phyloP scores from a whole-genome alignment of 2,113 vertebrate species.

The Malurus elegans region DNA sequence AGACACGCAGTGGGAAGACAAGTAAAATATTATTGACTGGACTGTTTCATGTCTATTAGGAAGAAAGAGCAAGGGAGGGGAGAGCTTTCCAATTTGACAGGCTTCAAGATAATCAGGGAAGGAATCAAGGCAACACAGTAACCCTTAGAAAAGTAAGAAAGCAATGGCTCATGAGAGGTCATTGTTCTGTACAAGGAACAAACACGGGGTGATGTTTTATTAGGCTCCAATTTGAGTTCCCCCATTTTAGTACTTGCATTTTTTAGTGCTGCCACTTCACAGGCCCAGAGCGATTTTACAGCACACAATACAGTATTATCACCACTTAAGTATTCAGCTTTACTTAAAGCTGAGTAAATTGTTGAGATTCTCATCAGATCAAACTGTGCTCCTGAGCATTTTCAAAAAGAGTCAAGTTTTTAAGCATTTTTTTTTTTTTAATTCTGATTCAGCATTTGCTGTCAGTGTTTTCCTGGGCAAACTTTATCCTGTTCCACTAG shows the following conservation, averaged over 20 bases:
- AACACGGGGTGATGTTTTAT: conserved; percentile 37
- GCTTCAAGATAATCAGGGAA: conserved; percentile 88
- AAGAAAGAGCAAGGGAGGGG: conserved; percentile 80
- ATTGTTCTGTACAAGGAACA: conserved; percentile 61
- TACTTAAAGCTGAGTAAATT: neutral
- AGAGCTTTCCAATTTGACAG: conserved; percentile 79
- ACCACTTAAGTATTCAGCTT: neutral
- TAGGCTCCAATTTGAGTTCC: conserved; percentile 9
- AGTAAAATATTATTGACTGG: conserved; percentile 91
- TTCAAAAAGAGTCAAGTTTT: neutral
- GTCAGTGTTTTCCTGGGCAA: neutral
- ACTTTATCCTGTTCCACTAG: neutral
- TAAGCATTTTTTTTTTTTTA: neutral
- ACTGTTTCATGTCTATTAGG: conserved; percentile 87
- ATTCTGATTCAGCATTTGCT: neutral
- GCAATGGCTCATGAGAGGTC: conserved; percentile 70
- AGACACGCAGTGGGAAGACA: conserved; percentile 82
- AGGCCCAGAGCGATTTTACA: neutral
- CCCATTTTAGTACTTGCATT: neutral
- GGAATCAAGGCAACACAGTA: conserved; percentile 74
- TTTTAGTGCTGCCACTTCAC: neutral
- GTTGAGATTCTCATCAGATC: neutral
- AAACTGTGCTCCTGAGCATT: neutral
- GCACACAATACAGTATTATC: neutral
- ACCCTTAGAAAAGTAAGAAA: conserved; percentile 74